Evolutionary conservation across 2,888 invertebrate species (phyloP).

Genomic region (Ectropis crepuscularia): DNA sequence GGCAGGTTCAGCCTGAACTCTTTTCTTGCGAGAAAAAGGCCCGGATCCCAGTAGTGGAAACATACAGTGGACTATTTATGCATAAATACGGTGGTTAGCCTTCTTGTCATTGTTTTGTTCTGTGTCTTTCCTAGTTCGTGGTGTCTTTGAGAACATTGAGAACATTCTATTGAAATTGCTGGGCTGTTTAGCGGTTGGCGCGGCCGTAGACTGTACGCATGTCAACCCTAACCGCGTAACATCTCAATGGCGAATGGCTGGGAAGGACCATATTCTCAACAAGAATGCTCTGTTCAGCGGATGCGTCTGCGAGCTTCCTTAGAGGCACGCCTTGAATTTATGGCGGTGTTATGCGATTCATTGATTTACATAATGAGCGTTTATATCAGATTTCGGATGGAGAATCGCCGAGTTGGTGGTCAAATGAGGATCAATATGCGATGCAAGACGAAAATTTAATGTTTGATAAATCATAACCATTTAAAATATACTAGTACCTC

Average conservation of each 20-base stretch:
- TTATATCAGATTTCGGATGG: no score
- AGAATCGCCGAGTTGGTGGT: no score
- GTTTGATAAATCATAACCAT: no score
- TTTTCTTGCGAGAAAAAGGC: no score
- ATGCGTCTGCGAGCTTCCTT: slow-evolving; percentile 50
- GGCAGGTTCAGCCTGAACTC: no score
- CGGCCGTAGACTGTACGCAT: slow-evolving; percentile 58
- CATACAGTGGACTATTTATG: no score
- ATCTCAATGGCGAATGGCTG: slow-evolving; percentile 72
- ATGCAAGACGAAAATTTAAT: no score
- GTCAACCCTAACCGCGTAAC: slow-evolving; percentile 67
- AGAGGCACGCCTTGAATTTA: slow-evolving; percentile 34
- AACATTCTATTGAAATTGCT: slow-evolving; percentile 69
- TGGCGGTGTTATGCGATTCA: slow-evolving; percentile 9
- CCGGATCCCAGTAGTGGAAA: no score
- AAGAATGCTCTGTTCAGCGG: slow-evolving; percentile 61
- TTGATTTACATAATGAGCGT: slow-evolving; percentile 14
- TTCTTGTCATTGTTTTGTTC: neutral
- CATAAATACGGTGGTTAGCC: neutral
- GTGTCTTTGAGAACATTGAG: slow-evolving; percentile 55
- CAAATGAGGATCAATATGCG: no score
- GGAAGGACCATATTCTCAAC: slow-evolving; percentile 65
- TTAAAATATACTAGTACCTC: no score
- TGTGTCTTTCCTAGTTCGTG: neutral
- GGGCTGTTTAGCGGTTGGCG: slow-evolving; percentile 54